phyloP scores from a whole-genome alignment of 2,888 invertebrate species.

The Drosophila melanocephala region DNA sequence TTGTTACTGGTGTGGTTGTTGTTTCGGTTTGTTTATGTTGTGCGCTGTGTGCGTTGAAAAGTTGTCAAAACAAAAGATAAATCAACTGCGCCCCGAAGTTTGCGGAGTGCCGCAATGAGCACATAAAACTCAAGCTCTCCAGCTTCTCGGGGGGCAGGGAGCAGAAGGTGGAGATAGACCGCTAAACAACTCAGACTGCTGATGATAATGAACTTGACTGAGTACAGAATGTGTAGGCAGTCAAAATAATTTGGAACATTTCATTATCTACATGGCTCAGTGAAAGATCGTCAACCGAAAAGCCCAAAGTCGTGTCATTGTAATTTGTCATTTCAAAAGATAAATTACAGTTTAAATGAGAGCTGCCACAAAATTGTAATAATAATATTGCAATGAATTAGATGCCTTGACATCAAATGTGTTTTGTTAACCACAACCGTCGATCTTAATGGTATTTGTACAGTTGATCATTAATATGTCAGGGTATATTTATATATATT shows the following conservation, averaged over 20 bases:
- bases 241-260: slow-evolving; percentile 2
- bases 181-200: slow-evolving; percentile 29
- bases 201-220: slow-evolving; percentile 64
- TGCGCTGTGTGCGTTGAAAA: slow-evolving; percentile 52
- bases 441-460: neutral
- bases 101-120: slow-evolving; percentile 14
- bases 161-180: neutral
- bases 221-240: slow-evolving; percentile 5
- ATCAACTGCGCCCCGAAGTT: slow-evolving; percentile 59
- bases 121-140: slow-evolving; percentile 22
- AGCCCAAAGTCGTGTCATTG: neutral
- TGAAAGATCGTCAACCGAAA: neutral
- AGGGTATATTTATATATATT: neutral
- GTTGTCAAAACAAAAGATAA: slow-evolving; percentile 80
- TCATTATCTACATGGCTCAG: slow-evolving; percentile 3
- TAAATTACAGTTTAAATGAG: neutral
- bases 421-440: neutral
- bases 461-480: neutral
- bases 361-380: neutral
- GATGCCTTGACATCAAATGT: neutral
- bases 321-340: neutral
- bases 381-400: neutral
- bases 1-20: slow-evolving; percentile 41
- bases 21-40: slow-evolving; percentile 42
- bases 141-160: neutral